These are phyloP conservation scores for Okapia johnstoni DNA, from an alignment of 2,113 vertebrate species.

Conservation along the genomic window DNA sequence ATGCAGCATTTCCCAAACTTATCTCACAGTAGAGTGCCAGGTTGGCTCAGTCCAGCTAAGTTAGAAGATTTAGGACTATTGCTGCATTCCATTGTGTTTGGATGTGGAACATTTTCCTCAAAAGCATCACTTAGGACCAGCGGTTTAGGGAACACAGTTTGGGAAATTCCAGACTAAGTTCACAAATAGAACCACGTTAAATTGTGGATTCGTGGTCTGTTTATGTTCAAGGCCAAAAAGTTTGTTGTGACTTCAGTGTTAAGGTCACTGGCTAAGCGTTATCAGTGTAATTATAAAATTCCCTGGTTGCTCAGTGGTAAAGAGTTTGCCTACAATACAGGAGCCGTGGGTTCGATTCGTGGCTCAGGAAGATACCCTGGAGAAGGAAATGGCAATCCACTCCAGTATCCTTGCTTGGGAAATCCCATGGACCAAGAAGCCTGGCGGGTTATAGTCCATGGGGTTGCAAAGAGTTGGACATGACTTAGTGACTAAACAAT, in stretches of 20 bases:
- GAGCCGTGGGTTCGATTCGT: not conserved
- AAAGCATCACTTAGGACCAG: not conserved
- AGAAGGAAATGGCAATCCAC: not conserved
- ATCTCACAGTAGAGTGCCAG: not conserved
- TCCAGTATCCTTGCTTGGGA: not conserved
- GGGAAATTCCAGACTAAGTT: not conserved
- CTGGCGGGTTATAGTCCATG: accelerated
- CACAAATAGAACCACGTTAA: not conserved
- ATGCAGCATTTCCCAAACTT: not conserved
- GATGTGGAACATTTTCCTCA: not conserved
- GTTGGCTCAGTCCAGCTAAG: not conserved
- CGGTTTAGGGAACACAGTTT: not conserved
- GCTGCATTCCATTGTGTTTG: not conserved
- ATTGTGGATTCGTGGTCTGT: not conserved
- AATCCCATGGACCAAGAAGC: not conserved
- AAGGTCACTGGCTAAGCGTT: not conserved
- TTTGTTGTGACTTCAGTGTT: not conserved
- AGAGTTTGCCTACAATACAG: not conserved
- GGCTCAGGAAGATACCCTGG: not conserved
- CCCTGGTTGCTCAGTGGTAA: not conserved
- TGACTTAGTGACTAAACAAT: not conserved
- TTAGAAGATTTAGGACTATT: not conserved
- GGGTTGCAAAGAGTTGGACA: not conserved
- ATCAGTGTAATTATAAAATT: not conserved
- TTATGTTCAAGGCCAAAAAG: not conserved